Base-by-base conservation (phyloP, 2,888 invertebrate species). In the Trissolcus brochymenae region DNA sequence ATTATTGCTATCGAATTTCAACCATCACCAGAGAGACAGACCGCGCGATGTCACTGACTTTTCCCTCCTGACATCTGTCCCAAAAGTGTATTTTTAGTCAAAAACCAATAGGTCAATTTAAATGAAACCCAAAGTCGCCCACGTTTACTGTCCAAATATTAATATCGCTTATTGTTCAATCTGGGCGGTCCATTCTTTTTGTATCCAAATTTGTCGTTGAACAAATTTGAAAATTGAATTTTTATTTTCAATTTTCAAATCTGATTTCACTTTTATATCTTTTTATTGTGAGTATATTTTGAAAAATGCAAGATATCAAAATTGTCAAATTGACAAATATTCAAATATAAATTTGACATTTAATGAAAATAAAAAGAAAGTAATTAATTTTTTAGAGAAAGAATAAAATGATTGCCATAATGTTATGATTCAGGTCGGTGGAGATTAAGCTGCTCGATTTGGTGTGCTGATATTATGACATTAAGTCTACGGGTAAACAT, bases 401-500 rank as follows among this genome's bases (percentile, higher is more conserved):
- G 9, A 35, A n/a, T n/a, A 35, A 35, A 35, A 11, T 35, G 35
- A 35, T 35, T 7, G 35, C 2, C 6, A 9, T 35, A 35, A 35
- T 35, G 35, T 35, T 35, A 35, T 35, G 35, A 35, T 35, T 35
- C 35, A 35, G 35, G 35, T 41, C 54, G 46, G 46, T 46, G n/a
- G 53, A 40, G 75, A 76, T 71, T 71, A 66, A 70, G 76, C 55
- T 25, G 54, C 54, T 54, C 17, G 70, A 68, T 64, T 56, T 72
- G 56, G 60, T 43, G 59, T 59, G 13, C 66, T 67, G 65, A 70
- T 71, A 72, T 77, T 77, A 77, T 72, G 72, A 72, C 72, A 73
- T 78, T 74, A 74, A 73, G 66, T 74, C 70, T 60, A 53, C 61
- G 73, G 51, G 65, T 57, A 78, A 68, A 74, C 73, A 78, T 60